A percentile compares a stretch with the other conserved stretches of the same genome.
These are phyloP conservation scores for Anneissia japonica DNA, from an alignment of 35 echinoderm and acorn worm genomes.

Conservation along the genomic window DNA sequence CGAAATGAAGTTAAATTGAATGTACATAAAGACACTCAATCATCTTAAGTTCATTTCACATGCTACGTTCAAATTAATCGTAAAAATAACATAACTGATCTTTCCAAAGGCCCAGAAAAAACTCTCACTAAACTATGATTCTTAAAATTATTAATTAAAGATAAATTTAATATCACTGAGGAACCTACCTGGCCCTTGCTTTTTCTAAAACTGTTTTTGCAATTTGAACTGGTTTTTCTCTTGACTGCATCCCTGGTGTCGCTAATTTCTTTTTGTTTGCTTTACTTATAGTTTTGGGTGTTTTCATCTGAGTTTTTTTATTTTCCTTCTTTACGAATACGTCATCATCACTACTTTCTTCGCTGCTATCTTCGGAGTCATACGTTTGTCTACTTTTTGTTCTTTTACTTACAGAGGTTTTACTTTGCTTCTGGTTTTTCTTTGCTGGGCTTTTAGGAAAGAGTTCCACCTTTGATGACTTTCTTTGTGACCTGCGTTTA, in stretches of 20 bases:
- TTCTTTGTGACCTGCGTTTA: neutral
- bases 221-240: neutral
- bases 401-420: neutral
- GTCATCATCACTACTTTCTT: neutral
- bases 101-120: no score
- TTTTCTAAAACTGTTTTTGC: neutral
- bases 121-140: no score
- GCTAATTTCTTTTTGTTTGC: neutral
- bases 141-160: no score
- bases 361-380: neutral
- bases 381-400: neutral
- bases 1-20: no score
- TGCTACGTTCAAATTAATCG: no score
- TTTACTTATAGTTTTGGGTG: neutral
- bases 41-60: no score
- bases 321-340: neutral
- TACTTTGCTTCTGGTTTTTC: neutral
- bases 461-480: neutral
- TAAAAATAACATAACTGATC: no score
- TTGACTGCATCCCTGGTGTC: neutral
- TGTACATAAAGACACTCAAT: no score
- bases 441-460: neutral
- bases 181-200: neutral
- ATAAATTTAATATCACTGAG: no score
- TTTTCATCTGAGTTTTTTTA: neutral